Percentiles rank a stretch among this genome's conserved stretches.
Conservation (phyloP, 2,113 vertebrate species). For the Engystomops pustulosus region DNA sequence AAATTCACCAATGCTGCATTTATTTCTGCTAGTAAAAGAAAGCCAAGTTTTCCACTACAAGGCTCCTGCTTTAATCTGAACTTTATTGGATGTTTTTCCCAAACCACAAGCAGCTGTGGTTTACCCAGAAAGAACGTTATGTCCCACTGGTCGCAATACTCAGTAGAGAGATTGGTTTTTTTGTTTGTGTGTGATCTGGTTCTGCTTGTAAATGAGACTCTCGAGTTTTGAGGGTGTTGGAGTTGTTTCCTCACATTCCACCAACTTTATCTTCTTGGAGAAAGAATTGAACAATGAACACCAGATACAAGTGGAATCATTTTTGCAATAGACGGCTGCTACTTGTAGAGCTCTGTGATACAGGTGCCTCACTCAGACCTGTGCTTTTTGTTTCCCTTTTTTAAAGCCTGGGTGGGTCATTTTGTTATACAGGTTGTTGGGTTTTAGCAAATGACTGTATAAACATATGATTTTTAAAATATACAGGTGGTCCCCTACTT, state of each 20-base stretch:
- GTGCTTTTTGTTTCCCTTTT: too few species aligned
- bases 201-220: background rate
- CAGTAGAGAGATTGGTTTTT: constrained; percentile 1
- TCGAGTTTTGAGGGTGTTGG: background rate
- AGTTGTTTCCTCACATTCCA: background rate
- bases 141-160: constrained; percentile 24
- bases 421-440: too few species aligned
- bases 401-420: too few species aligned
- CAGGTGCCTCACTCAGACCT: too few species aligned
- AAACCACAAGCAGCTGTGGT: constrained; percentile 47
- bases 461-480: too few species aligned
- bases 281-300: too few species aligned
- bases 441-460: too few species aligned
- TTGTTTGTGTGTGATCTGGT: constrained; percentile 26
- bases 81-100: constrained; percentile 35
- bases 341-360: too few species aligned
- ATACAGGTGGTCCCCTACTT: too few species aligned
- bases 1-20: background rate
- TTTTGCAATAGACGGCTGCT: too few species aligned
- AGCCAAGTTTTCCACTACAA: constrained; percentile 29
- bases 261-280: background rate
- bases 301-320: too few species aligned
- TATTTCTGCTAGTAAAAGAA: background rate
- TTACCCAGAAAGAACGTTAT: constrained; percentile 43
- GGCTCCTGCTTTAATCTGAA: constrained; percentile 14